Base-by-base conservation (phyloP, 1,140 invertebrate species). In the Eriosoma lanigerum region DNA sequence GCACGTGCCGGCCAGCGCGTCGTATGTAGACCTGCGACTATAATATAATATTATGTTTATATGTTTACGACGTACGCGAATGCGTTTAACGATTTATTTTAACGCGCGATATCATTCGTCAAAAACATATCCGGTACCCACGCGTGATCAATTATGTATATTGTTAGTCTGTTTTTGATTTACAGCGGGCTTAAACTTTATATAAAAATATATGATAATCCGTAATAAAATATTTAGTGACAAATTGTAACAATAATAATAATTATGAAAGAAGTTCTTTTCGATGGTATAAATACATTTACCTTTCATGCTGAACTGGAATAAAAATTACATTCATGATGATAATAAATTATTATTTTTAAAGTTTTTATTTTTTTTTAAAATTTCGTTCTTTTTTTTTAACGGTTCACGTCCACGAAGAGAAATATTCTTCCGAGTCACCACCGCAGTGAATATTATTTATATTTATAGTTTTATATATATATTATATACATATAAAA, bases 61-160 rank as follows among this genome's bases (percentile, higher is more conserved):
- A 15, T 72, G 68, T 72, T 72, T 72, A 52, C 68, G 68, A 72
- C 68, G 48, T 52, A 70, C 66, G 24, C 66, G 68, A 50, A 72
- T 52, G 68, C 68, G 17, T 72, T 72, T 52, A 52, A 72, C 68
- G 68, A 72, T 72, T 21, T 38, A 38, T 72, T 52, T 48, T 52
- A 52, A 72, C 48, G 68, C 48, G 68, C 26, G 48, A 50, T 52
- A 72, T 72, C 46, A 52, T 72, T 72, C 68, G 68, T 72, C 68
- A 72, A 72, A 72, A 72, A 72, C 68, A 72, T 50, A 29, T 29
- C 48, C 68, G n/a, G 56, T 60, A 60, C 32, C 32, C 3, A 38
- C 46, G 52, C 52, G 19, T 15, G 8, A 60, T 29, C n/a, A 29
- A 5, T n/a, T n/a, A n/a, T n/a, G 24, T 19, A 26, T 29, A 50